Conservation (phyloP, 2,888 invertebrate genomes). For the Zhuqinia jingwanae region DNA sequence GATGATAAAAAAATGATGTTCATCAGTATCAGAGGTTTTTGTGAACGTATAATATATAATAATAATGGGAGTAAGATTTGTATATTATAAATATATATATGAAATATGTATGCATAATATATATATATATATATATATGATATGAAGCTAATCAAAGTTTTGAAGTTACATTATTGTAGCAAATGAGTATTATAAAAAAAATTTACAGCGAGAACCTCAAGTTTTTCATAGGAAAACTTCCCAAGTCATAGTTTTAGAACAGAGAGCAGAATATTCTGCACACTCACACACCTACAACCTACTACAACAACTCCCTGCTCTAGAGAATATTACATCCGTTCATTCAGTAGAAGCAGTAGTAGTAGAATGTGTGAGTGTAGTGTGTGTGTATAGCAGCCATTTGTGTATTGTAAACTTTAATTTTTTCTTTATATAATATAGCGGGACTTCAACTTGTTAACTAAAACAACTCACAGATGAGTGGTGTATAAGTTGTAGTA, state of each 20-base stretch:
- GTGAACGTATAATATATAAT: neutral
- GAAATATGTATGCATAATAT: no score
- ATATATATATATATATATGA: neutral
- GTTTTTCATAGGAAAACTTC: neutral
- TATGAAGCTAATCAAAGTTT: conserved; percentile 1
- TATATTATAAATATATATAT: neutral
- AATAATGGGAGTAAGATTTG: neutral
- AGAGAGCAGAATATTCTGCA: no score
- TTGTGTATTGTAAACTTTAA: no score
- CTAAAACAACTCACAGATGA: conserved; percentile 11
- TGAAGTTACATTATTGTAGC: neutral
- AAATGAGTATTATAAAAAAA: no score
- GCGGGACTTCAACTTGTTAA: conserved; percentile 3
- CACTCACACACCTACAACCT: conserved; percentile 38
- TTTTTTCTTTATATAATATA: no score
- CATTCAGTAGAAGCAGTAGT: no score
- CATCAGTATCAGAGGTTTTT: neutral
- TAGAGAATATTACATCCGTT: no score
- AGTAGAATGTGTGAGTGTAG: no score
- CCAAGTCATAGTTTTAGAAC: neutral
- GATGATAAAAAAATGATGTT: no score
- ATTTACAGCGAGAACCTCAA: conserved; percentile 13
- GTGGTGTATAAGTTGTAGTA: no score
- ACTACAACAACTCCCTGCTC: no score
- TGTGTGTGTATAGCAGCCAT: no score